These are phyloP conservation scores for Mayetiola destructor DNA, from an alignment of 2,888 invertebrate genomes.

Conservation along the genomic window DNA sequence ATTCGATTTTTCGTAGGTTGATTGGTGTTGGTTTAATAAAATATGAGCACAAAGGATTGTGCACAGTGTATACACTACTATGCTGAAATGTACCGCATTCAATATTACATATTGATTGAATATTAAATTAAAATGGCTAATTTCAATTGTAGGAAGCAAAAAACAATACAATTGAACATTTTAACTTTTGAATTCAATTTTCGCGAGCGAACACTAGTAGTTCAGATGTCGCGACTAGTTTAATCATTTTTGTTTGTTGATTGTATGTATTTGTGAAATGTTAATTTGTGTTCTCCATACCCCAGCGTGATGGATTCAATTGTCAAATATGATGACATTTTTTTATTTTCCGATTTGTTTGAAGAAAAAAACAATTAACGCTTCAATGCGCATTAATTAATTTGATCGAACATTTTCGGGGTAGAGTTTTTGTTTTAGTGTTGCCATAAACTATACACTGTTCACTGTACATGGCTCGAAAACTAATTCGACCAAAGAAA, in stretches of 20 bases:
- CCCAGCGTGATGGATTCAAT: too few species aligned
- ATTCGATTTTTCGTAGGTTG: not conserved
- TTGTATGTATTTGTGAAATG: not conserved
- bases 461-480: too few species aligned
- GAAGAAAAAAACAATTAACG: too few species aligned
- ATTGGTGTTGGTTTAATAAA: not conserved
- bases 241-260: not conserved
- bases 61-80: not conserved
- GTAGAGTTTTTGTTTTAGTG: too few species aligned
- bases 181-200: not conserved
- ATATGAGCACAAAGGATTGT: too few species aligned
- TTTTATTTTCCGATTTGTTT: too few species aligned
- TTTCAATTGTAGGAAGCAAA: not conserved
- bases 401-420: too few species aligned
- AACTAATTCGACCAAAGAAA: too few species aligned
- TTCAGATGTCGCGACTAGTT: not conserved
- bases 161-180: not conserved
- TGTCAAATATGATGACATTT: too few species aligned
- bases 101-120: constrained; percentile 12
- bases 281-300: not conserved
- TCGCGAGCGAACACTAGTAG: not conserved
- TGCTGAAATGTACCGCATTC: not conserved
- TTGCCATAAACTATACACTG: too few species aligned
- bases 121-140: constrained; percentile 2
- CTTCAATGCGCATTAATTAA: too few species aligned